These are phyloP conservation scores for Nineta flava DNA, from an alignment of 2,888 invertebrate genomes.

Conservation along the genomic window DNA sequence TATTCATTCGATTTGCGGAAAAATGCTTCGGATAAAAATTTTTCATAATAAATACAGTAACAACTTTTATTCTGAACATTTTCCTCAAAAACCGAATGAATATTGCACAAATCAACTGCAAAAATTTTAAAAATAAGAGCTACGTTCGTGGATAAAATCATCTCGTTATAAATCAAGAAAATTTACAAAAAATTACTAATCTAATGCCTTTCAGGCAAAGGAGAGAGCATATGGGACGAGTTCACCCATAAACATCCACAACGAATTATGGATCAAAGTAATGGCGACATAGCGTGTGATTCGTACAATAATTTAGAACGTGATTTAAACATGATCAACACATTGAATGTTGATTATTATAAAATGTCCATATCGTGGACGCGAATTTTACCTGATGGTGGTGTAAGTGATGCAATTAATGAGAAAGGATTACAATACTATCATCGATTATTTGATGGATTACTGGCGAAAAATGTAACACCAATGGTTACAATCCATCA, in stretches of 20 bases:
- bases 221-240: slow-evolving; percentile 34
- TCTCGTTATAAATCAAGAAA: no score
- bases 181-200: no score
- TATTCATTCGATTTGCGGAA: no score
- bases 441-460: slow-evolving; percentile 32
- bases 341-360: slow-evolving; percentile 27
- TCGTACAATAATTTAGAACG: slow-evolving; percentile 18
- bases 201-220: slow-evolving; percentile 31
- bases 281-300: slow-evolving; percentile 19
- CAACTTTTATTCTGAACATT: no score
- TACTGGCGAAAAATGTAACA: slow-evolving; percentile 33
- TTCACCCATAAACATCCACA: slow-evolving; percentile 25
- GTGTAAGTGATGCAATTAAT: slow-evolving; percentile 23
- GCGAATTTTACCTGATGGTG: slow-evolving; percentile 34
- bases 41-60: no score
- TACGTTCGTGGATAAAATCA: no score
- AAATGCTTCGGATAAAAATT: no score
- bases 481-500: slow-evolving; percentile 36
- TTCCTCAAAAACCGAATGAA: no score
- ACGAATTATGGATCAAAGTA: slow-evolving; percentile 14
- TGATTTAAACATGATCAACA: slow-evolving; percentile 16
- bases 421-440: slow-evolving; percentile 35
- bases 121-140: no score
- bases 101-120: no score
- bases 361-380: slow-evolving; percentile 44